Evolutionary conservation across 2,113 vertebrate species (phyloP), one percentile per base, ranked within the genome.

Genomic region (Grantiella picta): DNA sequence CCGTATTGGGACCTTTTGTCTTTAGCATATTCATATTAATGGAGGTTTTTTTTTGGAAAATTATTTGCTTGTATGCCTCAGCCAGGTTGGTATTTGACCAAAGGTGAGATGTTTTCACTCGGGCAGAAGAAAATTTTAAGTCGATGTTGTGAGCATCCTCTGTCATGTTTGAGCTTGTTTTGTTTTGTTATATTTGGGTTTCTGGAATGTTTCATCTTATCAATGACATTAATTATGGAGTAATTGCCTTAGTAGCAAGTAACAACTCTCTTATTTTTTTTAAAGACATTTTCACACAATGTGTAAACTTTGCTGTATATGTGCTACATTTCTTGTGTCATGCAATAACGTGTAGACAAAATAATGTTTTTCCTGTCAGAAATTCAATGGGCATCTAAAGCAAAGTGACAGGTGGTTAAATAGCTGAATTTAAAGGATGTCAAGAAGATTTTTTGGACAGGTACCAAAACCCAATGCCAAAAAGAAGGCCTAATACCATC

Each of bases 291-390:
- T 97, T 96, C 93, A 96, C 95, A 94, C 89, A 96, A 96, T 95
- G 96, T 92, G 96, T 96, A 96, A 97, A 90, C 92, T 95, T 95
- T 83, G 82, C 92, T 76, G 92, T 90, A 5, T 91, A 60, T 87
- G 84, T 65, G 70, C 86, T 96, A 59, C 76, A 44, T 92, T 96
- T 78, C 89, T 92, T 93, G 95, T 97, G 94, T 97, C 86, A 59
- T 18, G 86, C 95, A 96, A 94, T 94, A 97, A 96, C 18, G 70
- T 96, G 95, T 85, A 78, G 95, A 94, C 92, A 96, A 97, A 98
- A 97, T 97, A 96, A 97, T 96, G 95, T 97, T 97, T 96, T 97
- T 96, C 95, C 96, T 96, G 95, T 96, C 94, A 97, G 96, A 96
- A 97, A 95, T 97, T 97, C 97, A 97, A 89, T 96, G 95, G 94